Percentiles rank a stretch among this genome's conserved stretches.
phyloP scores from a whole-genome alignment of 2,797 vertebrate genomes.

The Aplochiton taeniatus region DNA sequence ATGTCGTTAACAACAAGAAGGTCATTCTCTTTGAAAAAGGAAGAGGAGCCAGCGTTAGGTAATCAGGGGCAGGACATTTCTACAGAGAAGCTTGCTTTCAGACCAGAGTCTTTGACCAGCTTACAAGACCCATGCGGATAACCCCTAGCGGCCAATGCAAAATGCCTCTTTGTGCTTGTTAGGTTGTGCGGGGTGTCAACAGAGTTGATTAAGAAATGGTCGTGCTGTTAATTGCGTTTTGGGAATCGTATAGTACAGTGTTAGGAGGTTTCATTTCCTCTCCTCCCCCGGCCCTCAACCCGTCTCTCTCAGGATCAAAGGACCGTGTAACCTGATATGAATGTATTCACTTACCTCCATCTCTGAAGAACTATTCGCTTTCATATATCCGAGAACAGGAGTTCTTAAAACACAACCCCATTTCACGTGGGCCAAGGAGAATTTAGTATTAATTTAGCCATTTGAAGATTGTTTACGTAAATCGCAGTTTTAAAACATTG shows the following conservation, averaged over 20 bases:
- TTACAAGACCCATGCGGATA: background rate
- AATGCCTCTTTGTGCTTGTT: slow-evolving; percentile 1
- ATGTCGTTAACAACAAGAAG: slow-evolving; percentile 22
- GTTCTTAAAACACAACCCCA: background rate
- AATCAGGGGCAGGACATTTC: slow-evolving; percentile 26
- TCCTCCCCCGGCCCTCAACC: slow-evolving; percentile 15
- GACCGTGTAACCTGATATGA: slow-evolving; percentile 65
- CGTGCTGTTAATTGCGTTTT: slow-evolving; percentile 27
- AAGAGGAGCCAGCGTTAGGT: slow-evolving; percentile 6
- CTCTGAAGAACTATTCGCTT: slow-evolving; percentile 67
- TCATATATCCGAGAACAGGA: too few species aligned
- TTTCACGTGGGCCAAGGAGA: background rate
- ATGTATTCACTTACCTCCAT: slow-evolving; percentile 68
- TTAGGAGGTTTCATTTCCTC: background rate
- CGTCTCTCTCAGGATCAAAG: slow-evolving; percentile 54
- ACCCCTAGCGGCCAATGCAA: background rate
- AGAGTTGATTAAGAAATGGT: slow-evolving; percentile 56
- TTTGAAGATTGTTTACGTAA: background rate
- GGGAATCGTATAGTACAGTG: too few species aligned
- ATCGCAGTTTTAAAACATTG: background rate
- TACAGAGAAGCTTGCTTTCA: background rate
- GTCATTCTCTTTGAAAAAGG: slow-evolving; percentile 32
- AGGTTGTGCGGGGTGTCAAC: slow-evolving; percentile 46
- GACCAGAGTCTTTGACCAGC: background rate
- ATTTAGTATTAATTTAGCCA: background rate